phyloP scores from a whole-genome alignment of 2,888 invertebrate genomes.

The Drosophila merina region DNA sequence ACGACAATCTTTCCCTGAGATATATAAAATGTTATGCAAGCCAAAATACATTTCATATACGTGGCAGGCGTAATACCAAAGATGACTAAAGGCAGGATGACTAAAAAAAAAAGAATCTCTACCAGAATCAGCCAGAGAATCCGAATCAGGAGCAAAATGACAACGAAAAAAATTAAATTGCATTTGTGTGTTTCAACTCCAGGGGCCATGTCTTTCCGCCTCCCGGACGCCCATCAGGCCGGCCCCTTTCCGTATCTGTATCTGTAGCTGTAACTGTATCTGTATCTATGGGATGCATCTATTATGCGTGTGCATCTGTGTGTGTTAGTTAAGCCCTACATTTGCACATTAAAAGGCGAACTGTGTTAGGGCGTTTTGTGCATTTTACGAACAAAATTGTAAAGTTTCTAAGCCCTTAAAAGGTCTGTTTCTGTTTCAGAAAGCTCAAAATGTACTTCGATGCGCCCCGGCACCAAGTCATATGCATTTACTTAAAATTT shows the following conservation, averaged over 20 bases:
- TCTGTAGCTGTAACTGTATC: neutral
- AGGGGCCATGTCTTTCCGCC: conserved; percentile 39
- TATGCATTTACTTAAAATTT: conserved; percentile 8
- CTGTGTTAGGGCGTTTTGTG: conserved; percentile 69
- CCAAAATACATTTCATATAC: conserved; percentile 82
- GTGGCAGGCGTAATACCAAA: conserved; percentile 45
- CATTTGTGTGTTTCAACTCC: conserved; percentile 71
- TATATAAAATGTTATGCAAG: conserved; percentile 68
- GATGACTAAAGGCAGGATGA: conserved; percentile 20
- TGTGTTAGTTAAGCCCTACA: conserved; percentile 74
- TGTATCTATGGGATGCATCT: conserved; percentile 70
- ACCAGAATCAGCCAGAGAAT: conserved; percentile 32
- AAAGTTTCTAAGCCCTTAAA: conserved; percentile 66
- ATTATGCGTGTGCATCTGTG: conserved; percentile 69
- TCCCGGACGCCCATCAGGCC: neutral
- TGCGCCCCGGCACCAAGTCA: neutral
- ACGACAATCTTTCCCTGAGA: conserved; percentile 64
- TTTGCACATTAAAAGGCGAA: conserved; percentile 80
- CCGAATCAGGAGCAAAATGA: conserved; percentile 25
- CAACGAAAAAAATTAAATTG: conserved; percentile 69
- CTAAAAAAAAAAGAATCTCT: conserved; percentile 26
- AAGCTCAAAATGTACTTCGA: conserved; percentile 23
- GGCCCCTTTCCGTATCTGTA: neutral
- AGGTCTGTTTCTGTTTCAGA: conserved; percentile 53
- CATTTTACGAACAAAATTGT: conserved; percentile 44